A percentile compares a stretch with the other conserved stretches of the same genome.
Evolutionary conservation across 2,888 invertebrate genomes (phyloP).

Genomic region (Horisme vitalbata): DNA sequence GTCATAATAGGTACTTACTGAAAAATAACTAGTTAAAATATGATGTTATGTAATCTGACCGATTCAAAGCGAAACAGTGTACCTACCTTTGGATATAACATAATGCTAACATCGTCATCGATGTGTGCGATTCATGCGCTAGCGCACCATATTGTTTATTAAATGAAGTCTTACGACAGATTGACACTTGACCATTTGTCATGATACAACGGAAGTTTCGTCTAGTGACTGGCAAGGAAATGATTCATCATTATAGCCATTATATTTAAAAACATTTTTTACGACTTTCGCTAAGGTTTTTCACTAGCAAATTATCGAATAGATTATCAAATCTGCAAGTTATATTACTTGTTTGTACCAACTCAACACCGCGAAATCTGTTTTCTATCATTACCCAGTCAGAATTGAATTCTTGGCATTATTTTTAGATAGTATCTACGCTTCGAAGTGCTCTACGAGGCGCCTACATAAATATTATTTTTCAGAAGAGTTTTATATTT

Average conservation of each 20-base stretch:
- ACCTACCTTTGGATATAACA: no score
- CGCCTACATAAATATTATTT: constrained; percentile 37
- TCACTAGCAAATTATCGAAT: no score
- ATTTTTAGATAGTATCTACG: constrained; percentile 45
- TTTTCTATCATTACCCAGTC: constrained; percentile 53
- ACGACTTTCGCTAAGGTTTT: no score
- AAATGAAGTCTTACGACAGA: constrained; percentile 34
- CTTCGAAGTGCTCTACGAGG: constrained; percentile 23
- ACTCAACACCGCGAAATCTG: constrained; percentile 59
- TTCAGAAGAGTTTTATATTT: constrained; percentile 26
- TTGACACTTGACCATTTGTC: constrained; percentile 38
- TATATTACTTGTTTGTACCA: constrained; percentile 52
- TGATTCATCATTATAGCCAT: constrained; percentile 28
- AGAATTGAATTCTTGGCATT: constrained; percentile 46
- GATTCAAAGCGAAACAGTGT: no score
- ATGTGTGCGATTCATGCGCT: background rate
- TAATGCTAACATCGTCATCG: no score
- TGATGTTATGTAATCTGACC: no score
- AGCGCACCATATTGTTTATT: constrained; percentile 15
- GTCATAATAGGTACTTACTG: no score
- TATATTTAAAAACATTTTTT: constrained; percentile 1
- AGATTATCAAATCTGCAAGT: constrained; percentile 54
- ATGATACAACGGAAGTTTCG: constrained; percentile 31
- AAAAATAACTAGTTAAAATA: no score
- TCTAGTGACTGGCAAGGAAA: constrained; percentile 31